Percentiles rank a stretch among this genome's conserved stretches.
phyloP scores from a whole-genome alignment of 2,888 invertebrate species.

The Steinernema scapterisci region DNA sequence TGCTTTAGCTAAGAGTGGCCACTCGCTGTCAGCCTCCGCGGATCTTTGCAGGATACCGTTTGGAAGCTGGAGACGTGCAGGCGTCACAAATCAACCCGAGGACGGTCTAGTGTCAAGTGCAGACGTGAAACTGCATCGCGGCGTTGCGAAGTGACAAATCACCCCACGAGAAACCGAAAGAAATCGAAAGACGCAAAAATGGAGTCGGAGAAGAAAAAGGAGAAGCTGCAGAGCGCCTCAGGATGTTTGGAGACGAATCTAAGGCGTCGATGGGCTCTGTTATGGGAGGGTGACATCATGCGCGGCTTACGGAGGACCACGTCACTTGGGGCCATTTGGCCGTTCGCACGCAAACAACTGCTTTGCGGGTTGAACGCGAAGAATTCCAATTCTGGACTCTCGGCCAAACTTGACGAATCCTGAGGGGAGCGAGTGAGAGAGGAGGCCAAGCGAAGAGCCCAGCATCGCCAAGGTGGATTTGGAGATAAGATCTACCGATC shows the following conservation, averaged over 20 bases:
- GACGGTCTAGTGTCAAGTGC: no score
- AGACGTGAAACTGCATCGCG: background rate
- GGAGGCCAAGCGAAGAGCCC: background rate
- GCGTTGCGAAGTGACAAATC: background rate
- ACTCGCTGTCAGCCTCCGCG: background rate
- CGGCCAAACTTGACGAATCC: background rate
- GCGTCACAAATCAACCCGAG: background rate
- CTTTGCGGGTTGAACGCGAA: no score
- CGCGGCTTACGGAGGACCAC: slow-evolving; percentile 14
- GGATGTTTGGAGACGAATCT: no score
- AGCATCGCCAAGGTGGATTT: background rate
- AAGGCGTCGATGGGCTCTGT: no score
- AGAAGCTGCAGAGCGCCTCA: no score
- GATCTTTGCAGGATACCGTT: background rate
- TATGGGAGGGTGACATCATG: slow-evolving; percentile 22
- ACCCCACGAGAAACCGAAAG: background rate
- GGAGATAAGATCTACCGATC: background rate
- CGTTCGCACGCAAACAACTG: slow-evolving; percentile 29
- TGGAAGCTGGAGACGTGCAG: background rate
- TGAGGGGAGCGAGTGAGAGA: background rate
- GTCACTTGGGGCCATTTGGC: slow-evolving; percentile 27
- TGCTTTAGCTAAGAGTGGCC: background rate
- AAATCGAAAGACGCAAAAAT: background rate
- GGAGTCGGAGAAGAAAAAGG: background rate
- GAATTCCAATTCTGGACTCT: no score